Evolutionary conservation across 2,113 vertebrate species (phyloP).

Genomic region (Rissa tridactyla): DNA sequence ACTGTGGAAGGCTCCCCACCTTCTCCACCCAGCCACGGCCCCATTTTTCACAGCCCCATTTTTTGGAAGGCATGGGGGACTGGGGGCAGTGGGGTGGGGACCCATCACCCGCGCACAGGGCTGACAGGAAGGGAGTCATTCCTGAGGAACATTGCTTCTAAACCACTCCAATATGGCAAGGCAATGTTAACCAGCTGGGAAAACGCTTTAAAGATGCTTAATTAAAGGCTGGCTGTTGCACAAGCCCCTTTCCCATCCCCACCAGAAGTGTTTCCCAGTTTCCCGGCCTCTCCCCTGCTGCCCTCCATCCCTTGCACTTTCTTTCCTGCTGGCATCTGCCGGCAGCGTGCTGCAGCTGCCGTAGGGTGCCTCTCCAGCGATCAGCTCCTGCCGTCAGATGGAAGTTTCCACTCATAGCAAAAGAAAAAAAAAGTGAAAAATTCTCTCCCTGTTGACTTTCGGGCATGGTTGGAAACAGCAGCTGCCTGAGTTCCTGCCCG

Average conservation of each 20-base stretch:
- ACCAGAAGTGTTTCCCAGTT: neutral
- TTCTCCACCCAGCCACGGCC: neutral
- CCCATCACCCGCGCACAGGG: neutral
- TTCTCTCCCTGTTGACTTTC: neutral
- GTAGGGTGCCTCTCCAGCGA: neutral
- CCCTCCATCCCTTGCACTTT: conserved; percentile 30
- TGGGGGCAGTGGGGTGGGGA: neutral
- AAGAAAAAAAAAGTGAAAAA: neutral
- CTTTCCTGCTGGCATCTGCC: conserved; percentile 50
- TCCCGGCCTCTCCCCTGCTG: neutral
- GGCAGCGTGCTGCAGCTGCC: neutral
- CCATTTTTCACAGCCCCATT: accelerated
- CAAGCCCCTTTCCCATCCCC: conserved; percentile 22
- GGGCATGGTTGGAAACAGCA: neutral
- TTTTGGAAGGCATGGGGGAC: accelerated
- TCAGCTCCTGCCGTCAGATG: neutral
- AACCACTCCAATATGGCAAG: conserved; percentile 72
- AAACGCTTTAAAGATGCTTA: conserved; percentile 61
- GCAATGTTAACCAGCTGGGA: conserved; percentile 65
- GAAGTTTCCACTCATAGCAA: neutral
- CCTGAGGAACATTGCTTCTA: conserved; percentile 41
- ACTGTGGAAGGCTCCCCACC: neutral
- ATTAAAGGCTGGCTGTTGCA: conserved; percentile 69
- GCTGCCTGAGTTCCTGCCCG: neutral
- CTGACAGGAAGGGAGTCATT: conserved; percentile 48